Evolutionary conservation across 2,797 vertebrate species (phyloP).

Genomic region (Aulostomus chinensis): DNA sequence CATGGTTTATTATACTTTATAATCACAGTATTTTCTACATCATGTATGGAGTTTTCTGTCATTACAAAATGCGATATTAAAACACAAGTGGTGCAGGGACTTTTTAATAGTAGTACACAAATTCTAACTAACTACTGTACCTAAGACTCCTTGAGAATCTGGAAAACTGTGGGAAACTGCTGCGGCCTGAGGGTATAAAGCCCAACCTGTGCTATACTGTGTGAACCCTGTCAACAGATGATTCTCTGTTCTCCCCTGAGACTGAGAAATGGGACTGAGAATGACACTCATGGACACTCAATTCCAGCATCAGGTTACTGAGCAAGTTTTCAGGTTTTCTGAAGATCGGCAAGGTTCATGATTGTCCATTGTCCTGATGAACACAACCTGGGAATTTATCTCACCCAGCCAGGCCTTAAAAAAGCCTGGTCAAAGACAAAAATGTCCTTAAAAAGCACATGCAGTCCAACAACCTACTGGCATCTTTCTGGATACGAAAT

Average conservation of each 20-base stretch:
- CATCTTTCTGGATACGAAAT: no score
- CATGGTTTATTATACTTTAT: not conserved
- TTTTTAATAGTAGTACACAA: not conserved
- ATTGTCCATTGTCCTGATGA: slow-evolving; percentile 66
- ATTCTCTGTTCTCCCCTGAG: slow-evolving; percentile 48
- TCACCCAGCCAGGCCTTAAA: not conserved
- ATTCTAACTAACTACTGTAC: no score
- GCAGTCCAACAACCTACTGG: no score
- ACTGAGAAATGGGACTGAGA: slow-evolving; percentile 29
- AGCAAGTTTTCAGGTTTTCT: slow-evolving; percentile 52
- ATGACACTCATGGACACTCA: slow-evolving; percentile 39
- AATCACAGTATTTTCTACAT: not conserved
- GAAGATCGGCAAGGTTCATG: slow-evolving; percentile 63
- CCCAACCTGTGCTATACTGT: slow-evolving; percentile 41
- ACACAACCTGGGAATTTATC: slow-evolving; percentile 13
- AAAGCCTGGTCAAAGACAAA: no score
- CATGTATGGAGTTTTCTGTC: not conserved
- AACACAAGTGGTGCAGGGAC: not conserved
- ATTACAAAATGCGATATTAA: not conserved
- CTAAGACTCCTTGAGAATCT: not conserved
- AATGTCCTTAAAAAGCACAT: not conserved
- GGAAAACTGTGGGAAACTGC: slow-evolving; percentile 25
- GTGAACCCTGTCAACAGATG: slow-evolving; percentile 42
- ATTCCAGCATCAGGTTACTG: slow-evolving; percentile 64
- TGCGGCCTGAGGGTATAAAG: slow-evolving; percentile 22